Conservation (phyloP, 2,888 invertebrate genomes). For the Nephrotoma appendiculata region DNA sequence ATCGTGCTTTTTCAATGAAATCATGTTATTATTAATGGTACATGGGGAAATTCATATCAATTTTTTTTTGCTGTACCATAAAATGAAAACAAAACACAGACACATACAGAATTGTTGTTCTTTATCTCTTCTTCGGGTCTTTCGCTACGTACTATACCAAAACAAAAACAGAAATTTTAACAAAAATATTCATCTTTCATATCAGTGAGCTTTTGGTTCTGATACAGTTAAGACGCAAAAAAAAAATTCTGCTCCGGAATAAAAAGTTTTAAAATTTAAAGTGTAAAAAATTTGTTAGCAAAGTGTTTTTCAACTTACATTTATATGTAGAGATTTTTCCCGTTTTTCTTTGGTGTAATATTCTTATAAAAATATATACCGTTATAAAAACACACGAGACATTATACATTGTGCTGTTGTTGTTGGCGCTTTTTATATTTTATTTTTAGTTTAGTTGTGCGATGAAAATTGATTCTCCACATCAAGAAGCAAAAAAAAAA, state of each 20-base stretch:
- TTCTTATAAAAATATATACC: neutral
- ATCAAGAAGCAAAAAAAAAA: neutral
- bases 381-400: neutral
- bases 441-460: neutral
- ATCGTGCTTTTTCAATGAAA: neutral
- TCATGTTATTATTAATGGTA: neutral
- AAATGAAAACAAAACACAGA: neutral
- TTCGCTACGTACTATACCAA: neutral
- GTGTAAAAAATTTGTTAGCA: neutral
- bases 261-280: neutral
- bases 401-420: neutral
- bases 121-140: neutral
- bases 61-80: neutral
- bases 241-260: neutral
- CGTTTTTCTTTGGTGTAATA: neutral
- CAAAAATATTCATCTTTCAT: neutral
- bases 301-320: neutral
- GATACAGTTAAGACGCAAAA: neutral
- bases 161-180: neutral
- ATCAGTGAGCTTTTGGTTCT: neutral
- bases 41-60: neutral
- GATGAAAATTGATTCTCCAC: neutral
- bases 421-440: neutral
- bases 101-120: neutral
- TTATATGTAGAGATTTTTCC: neutral